phyloP scores from a whole-genome alignment of 2,888 invertebrate species.

The Cistogaster globosa region DNA sequence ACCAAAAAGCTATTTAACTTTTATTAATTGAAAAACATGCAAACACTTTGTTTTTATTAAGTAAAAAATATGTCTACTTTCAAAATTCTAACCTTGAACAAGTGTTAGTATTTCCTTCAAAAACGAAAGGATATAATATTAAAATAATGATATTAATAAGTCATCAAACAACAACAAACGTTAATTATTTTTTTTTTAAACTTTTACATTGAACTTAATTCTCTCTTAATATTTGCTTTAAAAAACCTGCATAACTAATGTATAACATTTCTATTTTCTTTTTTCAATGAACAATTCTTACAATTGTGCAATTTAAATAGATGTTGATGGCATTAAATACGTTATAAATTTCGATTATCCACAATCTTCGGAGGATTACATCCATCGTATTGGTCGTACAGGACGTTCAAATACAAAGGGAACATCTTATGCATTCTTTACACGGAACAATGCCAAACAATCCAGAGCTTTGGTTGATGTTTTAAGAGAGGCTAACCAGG shows the following conservation, averaged over 20 bases:
- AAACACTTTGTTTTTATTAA: slow-evolving; percentile 47
- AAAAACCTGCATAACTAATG: slow-evolving; percentile 17
- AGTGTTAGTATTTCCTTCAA: slow-evolving; percentile 57
- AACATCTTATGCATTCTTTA: slow-evolving; percentile 97
- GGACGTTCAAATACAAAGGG: slow-evolving; percentile 94
- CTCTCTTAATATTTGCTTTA: background rate
- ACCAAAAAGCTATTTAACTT: slow-evolving; percentile 41
- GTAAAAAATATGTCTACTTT: slow-evolving; percentile 35
- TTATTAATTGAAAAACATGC: slow-evolving; percentile 39
- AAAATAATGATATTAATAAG: slow-evolving; percentile 48
- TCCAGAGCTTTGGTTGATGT: slow-evolving; percentile 95
- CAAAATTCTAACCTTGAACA: slow-evolving; percentile 56
- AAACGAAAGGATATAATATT: slow-evolving; percentile 39
- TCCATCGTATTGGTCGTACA: slow-evolving; percentile 97
- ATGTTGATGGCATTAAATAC: slow-evolving; percentile 98
- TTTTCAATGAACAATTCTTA: slow-evolving; percentile 30
- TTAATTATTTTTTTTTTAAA: slow-evolving; percentile 11
- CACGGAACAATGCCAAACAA: slow-evolving; percentile 93
- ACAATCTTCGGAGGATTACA: slow-evolving; percentile 96
- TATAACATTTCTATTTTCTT: slow-evolving; percentile 53
- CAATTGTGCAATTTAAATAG: slow-evolving; percentile 84
- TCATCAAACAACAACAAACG: slow-evolving; percentile 56
- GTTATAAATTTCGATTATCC: slow-evolving; percentile 99
- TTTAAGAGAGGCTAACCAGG: slow-evolving; percentile 94
- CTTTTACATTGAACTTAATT: slow-evolving; percentile 24